Conservation (phyloP, 2,113 vertebrate species). For the Ictidomys tridecemlineatus region DNA sequence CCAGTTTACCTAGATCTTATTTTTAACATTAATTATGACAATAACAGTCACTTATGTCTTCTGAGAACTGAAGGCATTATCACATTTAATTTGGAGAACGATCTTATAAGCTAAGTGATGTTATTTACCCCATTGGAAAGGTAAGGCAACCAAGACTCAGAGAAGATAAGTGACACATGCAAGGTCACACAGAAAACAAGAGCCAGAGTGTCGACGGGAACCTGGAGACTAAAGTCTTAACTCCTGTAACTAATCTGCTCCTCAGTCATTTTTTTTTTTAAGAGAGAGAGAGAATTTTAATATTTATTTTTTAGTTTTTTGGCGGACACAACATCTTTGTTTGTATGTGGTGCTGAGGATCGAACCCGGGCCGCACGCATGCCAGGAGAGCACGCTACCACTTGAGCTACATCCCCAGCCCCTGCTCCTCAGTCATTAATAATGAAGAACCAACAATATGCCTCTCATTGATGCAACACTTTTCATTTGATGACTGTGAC, state of each 20-base stretch:
- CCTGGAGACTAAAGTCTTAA: not conserved
- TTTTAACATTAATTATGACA: not conserved
- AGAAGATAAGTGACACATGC: not conserved
- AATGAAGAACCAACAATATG: not conserved
- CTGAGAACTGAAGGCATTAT: conserved; percentile 19
- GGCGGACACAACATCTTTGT: too few relatives aligned
- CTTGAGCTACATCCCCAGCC: too few relatives aligned
- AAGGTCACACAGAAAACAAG: conserved; percentile 18
- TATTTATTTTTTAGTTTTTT: too few relatives aligned
- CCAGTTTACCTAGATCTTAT: conserved; percentile 2
- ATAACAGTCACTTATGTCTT: not conserved
- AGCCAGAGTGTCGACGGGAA: not conserved
- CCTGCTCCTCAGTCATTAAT: not conserved
- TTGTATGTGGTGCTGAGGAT: too few relatives aligned
- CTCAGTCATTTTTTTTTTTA: not conserved
- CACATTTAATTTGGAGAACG: conserved; percentile 48
- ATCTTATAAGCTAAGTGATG: not conserved
- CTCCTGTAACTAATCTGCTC: not conserved
- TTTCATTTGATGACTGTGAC: not conserved
- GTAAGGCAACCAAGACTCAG: not conserved
- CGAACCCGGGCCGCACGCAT: too few relatives aligned
- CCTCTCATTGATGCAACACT: not conserved
- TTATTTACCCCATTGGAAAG: not conserved
- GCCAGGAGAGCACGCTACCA: too few relatives aligned
- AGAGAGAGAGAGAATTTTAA: too few relatives aligned